A percentile compares a stretch with the other conserved stretches of the same genome.
phyloP scores from a whole-genome alignment of 2,888 invertebrate genomes.

The Caenorhabditis sinica region DNA sequence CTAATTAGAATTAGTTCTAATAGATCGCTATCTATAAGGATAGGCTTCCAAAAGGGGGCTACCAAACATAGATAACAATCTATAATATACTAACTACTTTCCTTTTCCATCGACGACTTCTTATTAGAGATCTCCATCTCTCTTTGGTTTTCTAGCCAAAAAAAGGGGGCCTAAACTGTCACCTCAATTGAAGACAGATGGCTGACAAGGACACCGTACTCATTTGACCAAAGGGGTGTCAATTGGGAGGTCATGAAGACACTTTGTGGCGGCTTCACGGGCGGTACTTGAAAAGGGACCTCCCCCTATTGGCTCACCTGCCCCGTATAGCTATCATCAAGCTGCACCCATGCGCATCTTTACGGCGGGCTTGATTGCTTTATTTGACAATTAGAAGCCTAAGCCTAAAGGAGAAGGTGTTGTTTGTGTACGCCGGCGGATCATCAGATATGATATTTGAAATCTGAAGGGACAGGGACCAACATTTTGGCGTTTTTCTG shows the following conservation, averaged over 20 bases:
- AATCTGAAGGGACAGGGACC: background rate
- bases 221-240: slow-evolving; percentile 14
- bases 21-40: too few relatives aligned
- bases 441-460: too few relatives aligned
- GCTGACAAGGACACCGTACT: background rate
- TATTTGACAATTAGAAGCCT: slow-evolving; percentile 12
- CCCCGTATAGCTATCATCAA: background rate
- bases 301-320: slow-evolving; percentile 55
- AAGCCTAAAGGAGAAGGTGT: background rate
- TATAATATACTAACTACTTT: slow-evolving; percentile 17
- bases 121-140: slow-evolving; percentile 33
- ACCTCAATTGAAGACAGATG: slow-evolving; percentile 51
- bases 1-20: too few relatives aligned
- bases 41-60: too few relatives aligned
- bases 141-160: background rate
- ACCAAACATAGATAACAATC: background rate
- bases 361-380: background rate
- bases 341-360: slow-evolving; percentile 58
- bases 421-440: background rate
- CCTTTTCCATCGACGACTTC: slow-evolving; percentile 7
- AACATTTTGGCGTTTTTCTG: background rate
- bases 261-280: background rate
- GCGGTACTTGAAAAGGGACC: slow-evolving; percentile 19
- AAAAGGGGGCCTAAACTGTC: slow-evolving; percentile 24
- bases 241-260: slow-evolving; percentile 14